Evolutionary conservation across 2,113 vertebrate species (phyloP), one percentile per base, ranked within the genome.

Genomic region (Nerophis lumbriciformis): DNA sequence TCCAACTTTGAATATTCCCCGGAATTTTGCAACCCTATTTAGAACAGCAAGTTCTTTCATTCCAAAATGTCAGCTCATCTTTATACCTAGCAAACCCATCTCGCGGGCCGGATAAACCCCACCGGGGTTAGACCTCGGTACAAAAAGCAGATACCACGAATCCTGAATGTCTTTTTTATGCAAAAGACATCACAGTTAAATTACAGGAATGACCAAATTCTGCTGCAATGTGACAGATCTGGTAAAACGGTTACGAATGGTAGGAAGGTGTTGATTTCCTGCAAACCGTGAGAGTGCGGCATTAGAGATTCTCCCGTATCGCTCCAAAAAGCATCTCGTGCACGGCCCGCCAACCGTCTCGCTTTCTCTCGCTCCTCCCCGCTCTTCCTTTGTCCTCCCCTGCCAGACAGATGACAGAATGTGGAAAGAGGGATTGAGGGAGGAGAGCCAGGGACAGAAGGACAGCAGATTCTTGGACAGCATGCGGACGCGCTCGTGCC

Each of bases 341-440:
- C 48, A 13, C 1, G 21, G 62, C 66, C 66, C 61, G 76, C 80
- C 78, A 81, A 77, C 48, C 76, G 61, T 68, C 76, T 68, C 36
- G 1, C 63, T 59, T 48, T 66, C 42, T 45, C 42, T 48, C 54
- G 64, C 49, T 52, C 28, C 50, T 28, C 36, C 60, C 42, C 48
- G 13, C 63, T 19, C 44, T 16, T 65, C 36, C 12, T 50, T 15
- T 51, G 61, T 53, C 56, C 44, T 56, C 54, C 76, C 54, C 60
- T 78, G 68, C 64, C 72, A 81, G 74, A 60, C 69, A 64, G 72
- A 75, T 77, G 73, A 76, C 72, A 86, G 63, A 78, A 76, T 81
- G 71, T 69, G 75, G 66, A 84, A 67, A 59, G 71, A 80, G 58
- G 67, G 72, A 83, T 83, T 81, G 28, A 76, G 56, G 54, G 61